Evolutionary conservation across 2,797 vertebrate species (phyloP), one percentile per base, ranked within the genome.

Genomic region (Pygocentrus nattereri): DNA sequence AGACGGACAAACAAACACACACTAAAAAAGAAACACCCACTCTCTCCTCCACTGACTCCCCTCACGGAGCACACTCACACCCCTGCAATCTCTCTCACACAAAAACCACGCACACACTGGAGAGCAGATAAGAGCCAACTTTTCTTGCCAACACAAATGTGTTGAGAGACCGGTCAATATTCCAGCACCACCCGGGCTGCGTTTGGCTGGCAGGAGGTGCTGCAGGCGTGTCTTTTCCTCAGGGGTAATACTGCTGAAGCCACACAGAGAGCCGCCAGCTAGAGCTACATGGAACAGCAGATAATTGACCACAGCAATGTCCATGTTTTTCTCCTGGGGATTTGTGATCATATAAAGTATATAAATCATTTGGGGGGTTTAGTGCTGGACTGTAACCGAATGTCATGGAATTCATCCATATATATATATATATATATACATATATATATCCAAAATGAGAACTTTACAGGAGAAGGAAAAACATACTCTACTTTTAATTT

Each of bases 131-230:
- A 74, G 79, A 59, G 79, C 56, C 77, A 78, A 71, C 11, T 23
- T 81, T 76, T 83, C 71, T 62, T 73, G 59, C 82, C 61, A 84
- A 73, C 7, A 30, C 56, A 47, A 65, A 67, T n/a, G 44, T 76
- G 72, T 78, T 76, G 58, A 75, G 81, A 65, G 44, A 50, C 70
- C 50, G 76, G 61, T 79, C 83, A 74, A 77, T 74, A 79, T 64
- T 71, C 44, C 34, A 15, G 62, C 68, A 81, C 83, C 67, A 74
- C 72, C 68, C 68, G 44, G 52, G 30, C 23, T 76, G 78, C 49
- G 41, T 50, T 21, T 71, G 58, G 27, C 61, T 56, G 31, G 44
- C 54, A 41, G 78, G 30, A 54, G 56, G 27, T 21, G 54, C 67
- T 59, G 31, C 38, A 78, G 73, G 52, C 52, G n/a, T 70, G 72